These are phyloP conservation scores for Adineta ricciae DNA, from an alignment of 2,888 invertebrate species.

Conservation along the genomic window DNA sequence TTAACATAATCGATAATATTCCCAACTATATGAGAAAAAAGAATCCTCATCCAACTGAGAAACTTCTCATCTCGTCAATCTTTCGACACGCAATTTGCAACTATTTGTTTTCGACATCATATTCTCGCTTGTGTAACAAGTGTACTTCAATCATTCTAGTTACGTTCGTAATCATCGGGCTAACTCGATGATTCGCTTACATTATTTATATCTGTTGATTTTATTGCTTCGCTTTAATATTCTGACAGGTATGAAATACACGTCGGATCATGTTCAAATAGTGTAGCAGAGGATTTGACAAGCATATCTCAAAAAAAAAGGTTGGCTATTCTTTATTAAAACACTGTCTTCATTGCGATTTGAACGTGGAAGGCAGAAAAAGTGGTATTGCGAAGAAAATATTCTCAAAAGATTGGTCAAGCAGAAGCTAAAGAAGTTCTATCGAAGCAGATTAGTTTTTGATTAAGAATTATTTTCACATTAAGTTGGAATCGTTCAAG, in stretches of 20 bases:
- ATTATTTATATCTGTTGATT: too few relatives aligned
- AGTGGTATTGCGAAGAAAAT: background rate
- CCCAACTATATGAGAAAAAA: too few relatives aligned
- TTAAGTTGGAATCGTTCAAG: background rate
- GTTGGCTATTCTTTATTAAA: background rate
- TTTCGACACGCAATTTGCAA: too few relatives aligned
- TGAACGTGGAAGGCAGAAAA: background rate
- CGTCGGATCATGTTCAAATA: too few relatives aligned
- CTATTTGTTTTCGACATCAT: too few relatives aligned
- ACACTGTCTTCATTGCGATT: slow-evolving; percentile 2
- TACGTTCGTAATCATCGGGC: too few relatives aligned
- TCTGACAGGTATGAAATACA: background rate
- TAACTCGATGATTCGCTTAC: too few relatives aligned
- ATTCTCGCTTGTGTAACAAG: too few relatives aligned
- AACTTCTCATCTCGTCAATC: too few relatives aligned
- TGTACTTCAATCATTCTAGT: too few relatives aligned
- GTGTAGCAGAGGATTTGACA: background rate
- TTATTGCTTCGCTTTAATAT: background rate
- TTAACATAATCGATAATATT: background rate
- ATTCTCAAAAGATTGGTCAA: background rate
- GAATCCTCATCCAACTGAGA: too few relatives aligned
- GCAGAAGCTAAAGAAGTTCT: background rate
- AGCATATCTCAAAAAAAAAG: background rate
- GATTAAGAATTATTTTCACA: slow-evolving; percentile 3
- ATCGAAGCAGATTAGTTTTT: background rate